Evolutionary conservation across 2,113 vertebrate species (phyloP), one percentile per base, ranked within the genome.

Genomic region (Megaleporinus macrocephalus): DNA sequence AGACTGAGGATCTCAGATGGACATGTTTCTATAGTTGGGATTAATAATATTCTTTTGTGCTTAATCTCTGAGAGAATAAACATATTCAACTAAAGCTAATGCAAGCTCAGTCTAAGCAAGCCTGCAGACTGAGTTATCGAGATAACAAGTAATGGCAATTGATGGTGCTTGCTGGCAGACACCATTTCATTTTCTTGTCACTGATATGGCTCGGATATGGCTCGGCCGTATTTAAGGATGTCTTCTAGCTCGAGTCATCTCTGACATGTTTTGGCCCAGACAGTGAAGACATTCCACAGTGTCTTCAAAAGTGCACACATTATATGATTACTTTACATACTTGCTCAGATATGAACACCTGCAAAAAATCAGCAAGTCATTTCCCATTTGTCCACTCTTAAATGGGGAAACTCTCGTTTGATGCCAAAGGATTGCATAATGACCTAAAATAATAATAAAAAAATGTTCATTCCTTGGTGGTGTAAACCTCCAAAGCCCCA

Each of bases 221-320:
- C 5, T 12, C 14, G 30, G 65, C 18, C 30, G 15, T 68, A 18
- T 68, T 36, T 33, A 10, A 36, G 30, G 29, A 68, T 33, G 13
- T 24, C 65, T 18, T 68, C 5, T 1, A 36, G 29, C 29, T 33
- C 26, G 22, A 18, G 62, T 33, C 12, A 5, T 6, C 33, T 65
- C 61, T 63, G 27, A 63, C 61, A 27, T 15, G 6, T 33, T 66
- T 18, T 41, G 65, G 30, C 33, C 36, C 30, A 41, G 29, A 22
- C 12, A 44, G 20, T 70, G 26, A 70, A 44, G 66, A 13, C 66
- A 41, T 70, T 70, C 33, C 22, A n/a, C 41, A 12, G 30, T 11
- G 18, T 20, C 33, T 68, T 68, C 62, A 65, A 65, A 33, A 68
- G 30, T 41, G 26, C 65, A 70, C 66, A 44, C 66, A 70, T 14